phyloP scores from a whole-genome alignment of 2,113 vertebrate species.

The Notiomystis cincta region DNA sequence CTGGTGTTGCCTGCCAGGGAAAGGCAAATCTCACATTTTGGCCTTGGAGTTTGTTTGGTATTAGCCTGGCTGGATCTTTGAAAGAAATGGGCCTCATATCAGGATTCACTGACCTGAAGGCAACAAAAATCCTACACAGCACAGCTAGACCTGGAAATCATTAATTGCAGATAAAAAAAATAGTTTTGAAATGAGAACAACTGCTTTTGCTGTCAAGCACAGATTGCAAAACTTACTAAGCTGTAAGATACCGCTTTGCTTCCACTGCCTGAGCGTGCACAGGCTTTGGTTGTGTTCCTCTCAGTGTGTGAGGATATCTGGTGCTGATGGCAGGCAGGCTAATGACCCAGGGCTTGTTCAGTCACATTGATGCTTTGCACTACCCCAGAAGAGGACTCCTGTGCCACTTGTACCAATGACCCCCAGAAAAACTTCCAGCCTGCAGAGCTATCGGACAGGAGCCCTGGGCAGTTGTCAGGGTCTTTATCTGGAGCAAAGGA shows the following conservation, averaged over 20 bases:
- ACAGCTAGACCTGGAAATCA: background rate
- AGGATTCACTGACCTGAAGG: background rate
- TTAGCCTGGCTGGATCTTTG: background rate
- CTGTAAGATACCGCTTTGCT: background rate
- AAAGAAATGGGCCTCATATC: background rate
- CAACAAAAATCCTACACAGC: background rate
- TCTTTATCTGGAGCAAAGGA: background rate
- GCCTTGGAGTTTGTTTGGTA: background rate
- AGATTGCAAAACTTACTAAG: background rate
- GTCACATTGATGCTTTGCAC: background rate
- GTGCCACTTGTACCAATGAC: background rate
- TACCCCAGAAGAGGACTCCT: background rate
- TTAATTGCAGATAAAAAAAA: background rate
- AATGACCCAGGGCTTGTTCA: background rate
- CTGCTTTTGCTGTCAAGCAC: background rate
- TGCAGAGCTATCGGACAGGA: background rate
- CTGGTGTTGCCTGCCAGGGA: background rate
- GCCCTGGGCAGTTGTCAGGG: background rate
- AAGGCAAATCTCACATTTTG: background rate
- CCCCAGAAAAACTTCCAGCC: background rate
- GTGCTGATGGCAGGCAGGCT: background rate
- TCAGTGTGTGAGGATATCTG: background rate
- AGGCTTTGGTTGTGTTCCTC: background rate
- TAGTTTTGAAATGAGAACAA: background rate
- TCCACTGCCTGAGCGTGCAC: background rate